Evolutionary conservation across 2,113 vertebrate species (phyloP).

Genomic region (Gnathonemus longibarbis): DNA sequence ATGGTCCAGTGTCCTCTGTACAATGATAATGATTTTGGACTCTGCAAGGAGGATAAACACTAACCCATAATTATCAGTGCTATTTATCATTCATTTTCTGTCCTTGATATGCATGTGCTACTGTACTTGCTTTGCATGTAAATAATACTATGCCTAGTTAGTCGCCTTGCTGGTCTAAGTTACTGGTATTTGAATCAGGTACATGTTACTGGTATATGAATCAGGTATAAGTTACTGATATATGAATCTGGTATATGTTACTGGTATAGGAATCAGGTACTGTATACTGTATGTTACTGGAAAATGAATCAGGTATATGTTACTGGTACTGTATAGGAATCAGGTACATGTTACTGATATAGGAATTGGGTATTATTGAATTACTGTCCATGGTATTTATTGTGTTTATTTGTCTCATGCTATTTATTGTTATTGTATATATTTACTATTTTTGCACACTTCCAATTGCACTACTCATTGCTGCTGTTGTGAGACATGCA

Average conservation of each 20-base stretch:
- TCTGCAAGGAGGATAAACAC: neutral
- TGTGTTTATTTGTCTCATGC: neutral
- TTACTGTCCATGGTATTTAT: neutral
- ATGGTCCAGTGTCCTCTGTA: neutral
- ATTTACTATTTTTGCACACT: neutral
- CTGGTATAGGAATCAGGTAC: too few relatives aligned
- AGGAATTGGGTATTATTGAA: neutral
- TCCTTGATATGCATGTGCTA: neutral
- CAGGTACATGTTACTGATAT: neutral
- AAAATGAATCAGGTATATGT: neutral
- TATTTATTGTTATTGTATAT: neutral
- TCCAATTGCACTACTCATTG: neutral
- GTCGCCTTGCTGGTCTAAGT: neutral
- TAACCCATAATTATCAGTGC: neutral
- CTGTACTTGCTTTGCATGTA: neutral
- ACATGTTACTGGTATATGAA: neutral
- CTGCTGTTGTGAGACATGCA: neutral
- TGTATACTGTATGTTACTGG: too few relatives aligned
- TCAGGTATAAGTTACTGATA: neutral
- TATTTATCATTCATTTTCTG: neutral
- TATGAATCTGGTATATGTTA: too few relatives aligned
- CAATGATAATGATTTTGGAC: neutral
- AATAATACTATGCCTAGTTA: neutral
- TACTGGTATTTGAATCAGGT: neutral
- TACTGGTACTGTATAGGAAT: neutral